These are phyloP conservation scores for Heterocephalus glaber DNA, from an alignment of 2,113 vertebrate species.

Conservation along the genomic window DNA sequence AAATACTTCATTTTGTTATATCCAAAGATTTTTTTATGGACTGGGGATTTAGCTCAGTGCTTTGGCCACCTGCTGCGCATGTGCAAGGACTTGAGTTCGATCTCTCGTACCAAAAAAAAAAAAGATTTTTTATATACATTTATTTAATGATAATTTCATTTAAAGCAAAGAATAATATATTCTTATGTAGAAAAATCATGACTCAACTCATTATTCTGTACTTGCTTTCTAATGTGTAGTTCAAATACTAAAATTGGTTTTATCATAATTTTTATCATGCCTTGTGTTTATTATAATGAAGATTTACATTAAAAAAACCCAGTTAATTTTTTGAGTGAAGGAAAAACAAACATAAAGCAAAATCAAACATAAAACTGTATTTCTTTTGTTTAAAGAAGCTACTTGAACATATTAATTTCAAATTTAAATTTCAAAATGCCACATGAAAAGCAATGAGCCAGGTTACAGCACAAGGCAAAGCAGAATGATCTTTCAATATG, in stretches of 20 bases:
- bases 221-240: background rate
- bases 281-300: background rate
- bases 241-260: background rate
- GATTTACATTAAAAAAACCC: background rate
- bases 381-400: background rate
- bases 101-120: no score
- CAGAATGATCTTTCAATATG: background rate
- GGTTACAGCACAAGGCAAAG: background rate
- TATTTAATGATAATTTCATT: background rate
- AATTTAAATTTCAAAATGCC: slow-evolving; percentile 17
- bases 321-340: background rate
- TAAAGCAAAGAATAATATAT: background rate
- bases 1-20: background rate
- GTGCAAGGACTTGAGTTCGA: no score
- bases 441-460: background rate
- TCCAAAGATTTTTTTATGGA: slow-evolving; percentile 19
- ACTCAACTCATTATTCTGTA: slow-evolving; percentile 28
- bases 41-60: no score
- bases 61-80: no score
- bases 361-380: background rate
- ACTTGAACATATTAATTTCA: background rate
- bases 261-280: background rate
- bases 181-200: background rate
- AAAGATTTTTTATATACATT: slow-evolving; percentile 36
- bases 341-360: background rate